A percentile compares a stretch with the other conserved stretches of the same genome.
phyloP scores from a whole-genome alignment of 2,797 vertebrate species.

The Sphenodon punctatus region DNA sequence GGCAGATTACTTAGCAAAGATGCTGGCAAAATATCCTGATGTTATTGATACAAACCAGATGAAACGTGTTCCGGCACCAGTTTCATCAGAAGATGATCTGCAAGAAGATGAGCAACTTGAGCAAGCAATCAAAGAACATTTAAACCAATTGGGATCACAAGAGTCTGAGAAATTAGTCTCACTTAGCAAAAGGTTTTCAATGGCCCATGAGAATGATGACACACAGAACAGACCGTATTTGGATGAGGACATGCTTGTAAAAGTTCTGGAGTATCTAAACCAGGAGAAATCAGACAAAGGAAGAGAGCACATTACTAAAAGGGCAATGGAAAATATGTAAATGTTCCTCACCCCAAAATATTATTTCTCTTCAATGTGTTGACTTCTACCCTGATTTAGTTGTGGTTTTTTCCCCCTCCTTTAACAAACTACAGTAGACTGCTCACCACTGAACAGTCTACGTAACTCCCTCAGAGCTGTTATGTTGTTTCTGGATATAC shows the following conservation, averaged over 20 bases:
- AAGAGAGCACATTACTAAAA: constrained; percentile 81
- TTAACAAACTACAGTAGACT: constrained; percentile 59
- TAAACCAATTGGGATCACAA: constrained; percentile 78
- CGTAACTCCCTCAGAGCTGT: constrained; percentile 70
- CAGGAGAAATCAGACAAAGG: constrained; percentile 85
- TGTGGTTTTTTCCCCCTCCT: constrained; percentile 70
- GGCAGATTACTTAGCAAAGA: constrained; percentile 85
- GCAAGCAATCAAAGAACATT: constrained; percentile 82
- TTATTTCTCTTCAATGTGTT: constrained; percentile 53
- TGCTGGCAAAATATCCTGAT: constrained; percentile 85
- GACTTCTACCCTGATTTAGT: constrained; percentile 61
- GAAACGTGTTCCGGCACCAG: constrained; percentile 78
- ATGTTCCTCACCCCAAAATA: constrained; percentile 35
- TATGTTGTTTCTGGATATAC: constrained; percentile 77
- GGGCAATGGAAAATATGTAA: constrained; percentile 83
- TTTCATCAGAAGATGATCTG: constrained; percentile 72
- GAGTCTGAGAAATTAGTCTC: constrained; percentile 69
- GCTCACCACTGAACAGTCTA: constrained; percentile 62
- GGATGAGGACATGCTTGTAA: constrained; percentile 88
- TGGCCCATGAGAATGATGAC: constrained; percentile 62
- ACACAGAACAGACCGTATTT: constrained; percentile 79
- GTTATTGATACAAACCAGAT: constrained; percentile 70
- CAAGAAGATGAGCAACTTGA: constrained; percentile 77
- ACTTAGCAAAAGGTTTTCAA: constrained; percentile 77
- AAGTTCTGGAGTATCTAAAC: constrained; percentile 87